These are phyloP conservation scores for Micropterix aruncella DNA, from an alignment of 2,888 invertebrate species.

Conservation along the genomic window DNA sequence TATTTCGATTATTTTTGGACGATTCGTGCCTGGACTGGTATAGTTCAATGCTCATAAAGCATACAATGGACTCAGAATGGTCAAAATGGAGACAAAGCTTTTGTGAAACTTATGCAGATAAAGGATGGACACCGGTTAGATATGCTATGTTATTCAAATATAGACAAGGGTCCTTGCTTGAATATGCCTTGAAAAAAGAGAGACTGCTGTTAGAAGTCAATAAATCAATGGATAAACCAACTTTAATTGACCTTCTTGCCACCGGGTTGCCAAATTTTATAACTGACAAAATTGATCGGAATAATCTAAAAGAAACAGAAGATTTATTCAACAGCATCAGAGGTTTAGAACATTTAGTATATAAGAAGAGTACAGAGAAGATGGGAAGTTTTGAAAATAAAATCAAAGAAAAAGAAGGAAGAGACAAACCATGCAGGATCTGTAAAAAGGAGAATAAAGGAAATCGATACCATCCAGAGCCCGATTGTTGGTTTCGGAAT, in stretches of 20 bases:
- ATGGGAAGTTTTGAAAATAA: background rate
- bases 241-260: constrained; percentile 3
- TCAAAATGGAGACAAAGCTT: constrained; percentile 1
- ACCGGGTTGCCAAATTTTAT: constrained; percentile 3
- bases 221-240: constrained; percentile 4
- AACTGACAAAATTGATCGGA: constrained; percentile 6
- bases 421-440: constrained; percentile 4
- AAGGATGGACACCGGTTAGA: constrained; percentile 2
- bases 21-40: no score
- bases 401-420: constrained; percentile 1
- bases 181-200: constrained; percentile 5
- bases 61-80: no score
- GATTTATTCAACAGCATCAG: constrained; percentile 3
- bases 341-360: constrained; percentile 4
- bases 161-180: no score
- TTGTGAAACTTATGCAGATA: constrained; percentile 5
- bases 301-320: constrained; percentile 5
- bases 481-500: constrained; percentile 4
- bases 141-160: no score
- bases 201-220: constrained; percentile 2
- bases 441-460: constrained; percentile 3
- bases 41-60: no score
- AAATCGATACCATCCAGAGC: constrained; percentile 4
- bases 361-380: constrained; percentile 6
- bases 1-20: no score